Base-by-base conservation (phyloP, 2,797 vertebrate genomes). In the Ptychadena robeensis region DNA sequence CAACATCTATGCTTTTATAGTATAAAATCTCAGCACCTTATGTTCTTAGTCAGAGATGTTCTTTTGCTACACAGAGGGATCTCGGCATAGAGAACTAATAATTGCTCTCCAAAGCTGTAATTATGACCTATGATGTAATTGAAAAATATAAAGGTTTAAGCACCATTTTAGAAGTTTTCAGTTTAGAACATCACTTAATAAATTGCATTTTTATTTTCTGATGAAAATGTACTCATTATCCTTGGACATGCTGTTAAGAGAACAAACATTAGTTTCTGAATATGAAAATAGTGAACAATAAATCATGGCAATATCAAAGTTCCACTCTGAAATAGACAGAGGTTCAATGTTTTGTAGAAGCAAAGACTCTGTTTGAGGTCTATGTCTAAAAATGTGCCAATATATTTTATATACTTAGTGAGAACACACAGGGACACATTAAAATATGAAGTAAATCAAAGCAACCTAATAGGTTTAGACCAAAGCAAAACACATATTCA, bases 151-250 rank as follows among this genome's bases (percentile, higher is more conserved):
- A 57, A 81, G 70, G 71, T 38, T 34, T 40, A 28, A 67, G 38
- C n/a, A 35, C 28, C 25, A 48, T 73, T 44, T 57, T n/a, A 38
- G 79, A 32, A 57, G 31, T 72, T 81, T 18, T 35, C 59, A 73
- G 57, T 81, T 80, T 66, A 66, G 69, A 28, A 73, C 38, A 48
- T 73, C 37, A 63, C 30, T 71, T 73, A 61, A 73, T 64, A 81
- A 81, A 81, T 30, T 32, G 53, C 61, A 35, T 44, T 61, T 64
- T 59, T 65, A 11, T 40, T 40, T 63, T 71, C 37, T 31, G 8
- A 69, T 61, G 32, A 76, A 80, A 76, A 71, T 64, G 73, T 77
- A 12, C 66, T 82, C 73, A 76, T 82, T 82, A 70, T 70, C 38
- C 14, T 32, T 71, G 66, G 34, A 75, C 30, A 12, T 70, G 66